Evolutionary conservation across 2,888 invertebrate species (phyloP).

Genomic region (Folsomia manolachei): DNA sequence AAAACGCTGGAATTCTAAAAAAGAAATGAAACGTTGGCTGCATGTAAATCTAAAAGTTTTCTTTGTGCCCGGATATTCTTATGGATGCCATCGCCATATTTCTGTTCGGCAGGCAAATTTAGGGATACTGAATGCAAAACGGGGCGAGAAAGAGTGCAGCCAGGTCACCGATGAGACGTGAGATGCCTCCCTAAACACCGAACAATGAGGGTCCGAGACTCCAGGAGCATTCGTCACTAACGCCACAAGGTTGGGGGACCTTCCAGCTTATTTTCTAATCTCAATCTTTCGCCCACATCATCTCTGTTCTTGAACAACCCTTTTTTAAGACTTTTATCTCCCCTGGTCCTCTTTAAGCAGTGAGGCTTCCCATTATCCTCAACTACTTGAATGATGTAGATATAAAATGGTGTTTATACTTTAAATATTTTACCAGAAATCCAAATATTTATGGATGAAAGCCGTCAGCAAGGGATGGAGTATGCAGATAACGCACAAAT

Average conservation of each 20-base stretch:
- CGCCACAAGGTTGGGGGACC: no score
- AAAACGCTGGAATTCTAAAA: neutral
- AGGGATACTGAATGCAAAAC: constrained; percentile 44
- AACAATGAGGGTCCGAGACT: neutral
- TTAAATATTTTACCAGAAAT: no score
- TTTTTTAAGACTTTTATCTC: no score
- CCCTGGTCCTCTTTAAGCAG: no score
- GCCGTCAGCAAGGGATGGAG: neutral
- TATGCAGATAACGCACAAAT: neutral
- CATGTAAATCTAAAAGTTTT: constrained; percentile 10
- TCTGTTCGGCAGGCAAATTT: constrained; percentile 39
- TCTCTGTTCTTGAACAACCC: no score
- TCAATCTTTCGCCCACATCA: no score
- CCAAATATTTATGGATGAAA: no score
- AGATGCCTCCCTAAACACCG: constrained; percentile 40
- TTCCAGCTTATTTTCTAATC: no score
- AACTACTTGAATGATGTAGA: no score
- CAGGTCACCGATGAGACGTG: constrained; percentile 45
- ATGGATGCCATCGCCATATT: neutral
- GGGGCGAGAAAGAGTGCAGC: constrained; percentile 23
- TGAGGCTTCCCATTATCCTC: no score
- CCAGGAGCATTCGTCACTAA: neutral
- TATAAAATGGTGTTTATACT: no score
- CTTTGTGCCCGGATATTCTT: neutral
- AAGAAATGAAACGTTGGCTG: constrained; percentile 6